Evolutionary conservation across 2,113 vertebrate genomes (phyloP).

Genomic region (Xiphophorus couchianus): DNA sequence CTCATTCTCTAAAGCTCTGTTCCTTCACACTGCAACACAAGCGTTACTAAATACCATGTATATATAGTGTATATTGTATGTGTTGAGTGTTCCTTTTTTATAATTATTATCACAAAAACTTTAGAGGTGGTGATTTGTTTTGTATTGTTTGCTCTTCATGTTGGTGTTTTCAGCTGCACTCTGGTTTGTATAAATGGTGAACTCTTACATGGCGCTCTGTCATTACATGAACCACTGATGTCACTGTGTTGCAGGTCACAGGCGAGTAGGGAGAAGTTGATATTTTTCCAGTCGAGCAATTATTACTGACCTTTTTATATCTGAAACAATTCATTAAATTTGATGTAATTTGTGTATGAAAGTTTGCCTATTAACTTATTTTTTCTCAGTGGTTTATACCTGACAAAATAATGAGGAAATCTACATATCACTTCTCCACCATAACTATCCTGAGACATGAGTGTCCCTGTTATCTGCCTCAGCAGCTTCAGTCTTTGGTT

Average conservation of each 20-base stretch:
- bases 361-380: slow-evolving; percentile 79
- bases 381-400: slow-evolving; percentile 58
- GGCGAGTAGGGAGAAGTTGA: slow-evolving; percentile 37
- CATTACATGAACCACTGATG: slow-evolving; percentile 40
- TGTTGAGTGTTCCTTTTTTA: slow-evolving; percentile 67
- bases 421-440: slow-evolving; percentile 48
- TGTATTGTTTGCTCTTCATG: slow-evolving; percentile 26
- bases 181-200: slow-evolving; percentile 43
- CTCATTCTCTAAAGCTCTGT: slow-evolving; percentile 69
- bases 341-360: slow-evolving; percentile 75
- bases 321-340: slow-evolving; percentile 72
- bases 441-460: slow-evolving; percentile 17
- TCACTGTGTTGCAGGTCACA: slow-evolving; percentile 37
- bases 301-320: slow-evolving; percentile 78
- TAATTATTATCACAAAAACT: slow-evolving; percentile 66
- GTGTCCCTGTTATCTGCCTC: slow-evolving; percentile 6
- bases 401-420: slow-evolving; percentile 43
- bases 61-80: slow-evolving; percentile 73
- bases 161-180: slow-evolving; percentile 48
- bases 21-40: slow-evolving; percentile 68
- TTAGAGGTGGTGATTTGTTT: slow-evolving; percentile 55
- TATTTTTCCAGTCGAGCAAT: slow-evolving; percentile 60
- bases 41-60: slow-evolving; percentile 75
- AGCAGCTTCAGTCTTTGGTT: not conserved
- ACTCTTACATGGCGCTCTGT: slow-evolving; percentile 27